phyloP scores from a whole-genome alignment of 2,797 vertebrate genomes.

The Amblyopsis hoosieri region DNA sequence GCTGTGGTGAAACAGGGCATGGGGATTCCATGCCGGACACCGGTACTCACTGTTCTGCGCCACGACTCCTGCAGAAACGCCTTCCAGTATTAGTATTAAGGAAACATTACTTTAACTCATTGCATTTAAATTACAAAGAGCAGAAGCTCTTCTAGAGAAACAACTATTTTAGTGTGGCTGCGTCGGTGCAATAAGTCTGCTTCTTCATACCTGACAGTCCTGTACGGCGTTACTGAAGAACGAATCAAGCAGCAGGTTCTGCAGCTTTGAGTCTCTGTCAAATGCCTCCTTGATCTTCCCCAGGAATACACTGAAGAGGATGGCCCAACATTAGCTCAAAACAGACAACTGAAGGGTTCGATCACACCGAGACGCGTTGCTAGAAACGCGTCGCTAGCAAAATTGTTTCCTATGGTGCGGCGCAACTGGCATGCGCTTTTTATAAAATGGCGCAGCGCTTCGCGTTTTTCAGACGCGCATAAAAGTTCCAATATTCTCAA shows the following conservation, averaged over 20 bases:
- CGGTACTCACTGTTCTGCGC: conserved; percentile 86
- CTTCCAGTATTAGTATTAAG: background rate
- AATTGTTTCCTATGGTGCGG: no score
- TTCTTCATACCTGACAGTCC: conserved; percentile 87
- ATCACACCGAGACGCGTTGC: no score
- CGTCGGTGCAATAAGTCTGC: conserved; percentile 36
- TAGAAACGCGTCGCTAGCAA: no score
- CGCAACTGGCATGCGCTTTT: no score
- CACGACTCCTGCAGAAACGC: conserved; percentile 83
- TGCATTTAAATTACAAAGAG: no score
- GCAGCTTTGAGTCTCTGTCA: conserved; percentile 84
- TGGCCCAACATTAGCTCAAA: background rate
- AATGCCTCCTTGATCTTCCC: conserved; percentile 98
- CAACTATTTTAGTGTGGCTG: conserved; percentile 22
- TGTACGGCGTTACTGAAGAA: conserved; percentile 92
- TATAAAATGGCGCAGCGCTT: no score
- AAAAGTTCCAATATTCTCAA: no score
- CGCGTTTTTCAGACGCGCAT: no score
- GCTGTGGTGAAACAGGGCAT: conserved; percentile 98
- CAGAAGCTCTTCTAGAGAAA: no score
- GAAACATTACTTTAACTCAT: background rate
- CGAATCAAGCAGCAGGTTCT: conserved; percentile 88
- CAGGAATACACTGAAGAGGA: conserved; percentile 87
- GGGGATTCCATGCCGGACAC: conserved; percentile 91
- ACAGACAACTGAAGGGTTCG: background rate